phyloP scores from a whole-genome alignment of 2,797 vertebrate species.

The Sebastes iracundus region DNA sequence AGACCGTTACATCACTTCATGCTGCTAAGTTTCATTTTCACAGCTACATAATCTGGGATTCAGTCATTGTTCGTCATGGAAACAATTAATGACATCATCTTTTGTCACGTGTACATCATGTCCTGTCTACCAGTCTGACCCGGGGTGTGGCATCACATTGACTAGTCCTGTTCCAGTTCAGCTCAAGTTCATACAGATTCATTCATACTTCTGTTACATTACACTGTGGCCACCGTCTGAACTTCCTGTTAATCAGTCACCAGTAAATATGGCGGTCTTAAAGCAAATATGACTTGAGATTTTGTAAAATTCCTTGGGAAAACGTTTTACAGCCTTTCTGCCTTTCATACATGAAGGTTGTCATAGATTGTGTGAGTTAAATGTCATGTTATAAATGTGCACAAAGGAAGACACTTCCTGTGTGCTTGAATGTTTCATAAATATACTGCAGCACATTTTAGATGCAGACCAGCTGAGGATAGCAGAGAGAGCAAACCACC shows the following conservation, averaged over 20 bases:
- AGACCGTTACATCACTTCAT: not conserved
- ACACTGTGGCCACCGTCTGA: not conserved
- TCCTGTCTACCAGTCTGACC: not conserved
- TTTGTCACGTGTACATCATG: not conserved
- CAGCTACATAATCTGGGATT: not conserved
- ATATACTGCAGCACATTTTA: slow-evolving; percentile 1
- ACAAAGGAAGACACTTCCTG: not conserved
- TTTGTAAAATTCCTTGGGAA: not conserved
- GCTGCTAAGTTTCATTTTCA: not conserved
- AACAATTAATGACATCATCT: not conserved
- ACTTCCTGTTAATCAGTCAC: not conserved
- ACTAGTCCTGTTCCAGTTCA: not conserved
- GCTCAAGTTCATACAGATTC: not conserved
- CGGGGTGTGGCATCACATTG: not conserved
- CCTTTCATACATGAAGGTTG: not conserved
- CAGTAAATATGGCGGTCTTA: no score
- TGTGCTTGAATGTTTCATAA: not conserved
- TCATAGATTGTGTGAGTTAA: not conserved
- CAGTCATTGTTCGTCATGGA: not conserved
- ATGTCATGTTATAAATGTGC: no score
- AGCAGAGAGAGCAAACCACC: slow-evolving; percentile 9
- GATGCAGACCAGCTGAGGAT: slow-evolving; percentile 3
- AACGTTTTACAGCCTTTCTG: not conserved
- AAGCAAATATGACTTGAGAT: not conserved
- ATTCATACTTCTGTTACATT: not conserved